These are phyloP conservation scores for Pampus argenteus DNA, from an alignment of 2,797 vertebrate species.

Conservation along the genomic window DNA sequence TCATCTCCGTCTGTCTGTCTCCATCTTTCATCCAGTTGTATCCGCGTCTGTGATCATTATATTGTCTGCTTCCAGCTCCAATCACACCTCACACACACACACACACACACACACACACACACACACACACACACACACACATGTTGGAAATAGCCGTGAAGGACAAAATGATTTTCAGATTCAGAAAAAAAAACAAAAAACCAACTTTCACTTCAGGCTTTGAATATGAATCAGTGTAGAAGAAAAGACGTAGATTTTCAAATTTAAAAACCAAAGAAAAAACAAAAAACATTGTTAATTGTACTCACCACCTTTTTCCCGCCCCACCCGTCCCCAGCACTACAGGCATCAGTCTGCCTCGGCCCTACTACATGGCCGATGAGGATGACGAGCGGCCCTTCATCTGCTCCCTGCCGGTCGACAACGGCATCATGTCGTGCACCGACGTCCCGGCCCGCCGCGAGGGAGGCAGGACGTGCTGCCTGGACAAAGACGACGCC, in stretches of 20 bases:
- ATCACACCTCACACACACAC: neutral
- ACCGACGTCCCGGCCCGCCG: slow-evolving; percentile 91
- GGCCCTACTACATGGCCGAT: slow-evolving; percentile 92
- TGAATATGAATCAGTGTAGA: neutral
- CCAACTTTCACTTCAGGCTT: too few relatives aligned
- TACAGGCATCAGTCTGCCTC: slow-evolving; percentile 89
- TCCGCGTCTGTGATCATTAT: slow-evolving; percentile 13
- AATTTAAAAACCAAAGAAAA: too few relatives aligned
- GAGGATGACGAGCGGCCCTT: slow-evolving; percentile 97
- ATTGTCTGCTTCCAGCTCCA: neutral
- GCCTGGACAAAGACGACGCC: slow-evolving; percentile 92
- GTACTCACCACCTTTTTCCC: neutral
- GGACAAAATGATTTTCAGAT: too few relatives aligned
- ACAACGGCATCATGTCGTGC: slow-evolving; percentile 98
- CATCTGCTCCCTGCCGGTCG: slow-evolving; percentile 95
- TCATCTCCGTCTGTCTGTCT: neutral
- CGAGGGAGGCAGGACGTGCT: slow-evolving; percentile 91
- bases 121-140: too few relatives aligned
- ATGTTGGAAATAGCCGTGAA: slow-evolving; percentile 27
- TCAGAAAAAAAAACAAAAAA: too few relatives aligned
- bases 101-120: too few relatives aligned
- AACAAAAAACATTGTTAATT: too few relatives aligned
- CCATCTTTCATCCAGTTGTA: slow-evolving; percentile 39
- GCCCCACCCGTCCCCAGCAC: slow-evolving; percentile 79
- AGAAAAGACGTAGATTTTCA: too few relatives aligned